phyloP scores from a whole-genome alignment of 2,797 vertebrate genomes.

The Furcifer pardalis region DNA sequence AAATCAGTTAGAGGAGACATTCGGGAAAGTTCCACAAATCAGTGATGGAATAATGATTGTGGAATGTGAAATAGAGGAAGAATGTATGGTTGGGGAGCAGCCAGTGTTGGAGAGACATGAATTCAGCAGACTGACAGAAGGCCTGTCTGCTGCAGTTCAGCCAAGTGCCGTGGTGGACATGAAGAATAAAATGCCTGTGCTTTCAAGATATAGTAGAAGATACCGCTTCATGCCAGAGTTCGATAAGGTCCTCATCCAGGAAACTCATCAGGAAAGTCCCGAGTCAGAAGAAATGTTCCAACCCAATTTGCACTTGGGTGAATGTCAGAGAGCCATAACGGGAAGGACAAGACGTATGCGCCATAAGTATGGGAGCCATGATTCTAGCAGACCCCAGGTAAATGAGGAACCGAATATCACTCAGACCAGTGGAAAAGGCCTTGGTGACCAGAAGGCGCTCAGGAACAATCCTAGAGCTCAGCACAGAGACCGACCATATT shows the following conservation, averaged over 20 bases:
- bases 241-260: neutral
- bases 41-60: neutral
- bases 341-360: too few species aligned
- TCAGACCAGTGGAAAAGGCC: too few species aligned
- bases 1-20: neutral
- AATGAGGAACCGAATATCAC: too few species aligned
- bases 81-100: neutral
- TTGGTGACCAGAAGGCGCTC: too few species aligned
- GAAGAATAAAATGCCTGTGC: neutral
- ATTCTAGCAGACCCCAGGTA: too few species aligned
- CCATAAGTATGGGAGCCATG: too few species aligned
- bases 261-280: neutral
- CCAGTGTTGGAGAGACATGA: neutral
- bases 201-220: neutral
- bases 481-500: too few species aligned
- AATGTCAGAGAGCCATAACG: neutral
- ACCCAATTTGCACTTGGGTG: neutral
- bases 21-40: neutral
- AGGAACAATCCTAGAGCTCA: too few species aligned
- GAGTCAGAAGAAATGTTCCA: neutral
- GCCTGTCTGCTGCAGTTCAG: too few species aligned
- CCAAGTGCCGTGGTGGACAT: too few species aligned
- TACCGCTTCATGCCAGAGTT: neutral
- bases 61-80: neutral
- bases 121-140: too few species aligned